Base-by-base conservation (phyloP, 2,888 invertebrate species). In the Patella caerulea region DNA sequence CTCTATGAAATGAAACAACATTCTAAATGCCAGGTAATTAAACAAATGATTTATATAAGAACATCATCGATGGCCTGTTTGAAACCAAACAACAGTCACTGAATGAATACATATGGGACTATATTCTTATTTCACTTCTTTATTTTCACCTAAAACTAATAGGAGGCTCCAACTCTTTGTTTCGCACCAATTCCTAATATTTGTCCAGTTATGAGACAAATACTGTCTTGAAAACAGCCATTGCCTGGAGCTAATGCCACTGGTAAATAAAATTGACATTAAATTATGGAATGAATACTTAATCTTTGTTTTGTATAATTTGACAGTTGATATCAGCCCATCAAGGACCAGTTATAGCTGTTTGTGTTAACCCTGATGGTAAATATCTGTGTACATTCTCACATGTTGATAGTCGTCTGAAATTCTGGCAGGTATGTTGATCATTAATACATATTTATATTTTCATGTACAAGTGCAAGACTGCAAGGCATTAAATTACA, bases 361-460 rank as follows among this genome's bases (percentile, higher is more conserved):
- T 89, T 4, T 95, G 97, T 59, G 98, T 99, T 93, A 98, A 98
- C 83, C 98, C 98, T 0, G 99, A 99, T 93, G 99, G 99, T 24
- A 97, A 99, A 89, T 98, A 96, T 92, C 94, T 99, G 83, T 98
- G 98, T 71, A 98, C 98, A 53, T 99, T 98, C 92, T 97, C 98
- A 71, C 96, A 96, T 86, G 93, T 94, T 12, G 99, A 99, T 92
- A 98, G 98, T 92, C 95, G 97, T 84, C 94, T 99, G 76, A 97
- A 96, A 85, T 99, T 99, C 93, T 99, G 99, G 99, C 99, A 99
- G 94, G 98, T 98, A 84, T 95, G 95, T 9, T 45, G 45, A 45
- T 45, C 9, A 45, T 45, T 45, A 45, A 45, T 45, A 45, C 45
- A 45, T 9, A 45, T 45, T 45, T 45, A 45, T 45, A 34, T 34